Evolutionary conservation across 2,113 vertebrate species (phyloP), one percentile per base, ranked within the genome.

Genomic region (Opisthocomus hoazin): DNA sequence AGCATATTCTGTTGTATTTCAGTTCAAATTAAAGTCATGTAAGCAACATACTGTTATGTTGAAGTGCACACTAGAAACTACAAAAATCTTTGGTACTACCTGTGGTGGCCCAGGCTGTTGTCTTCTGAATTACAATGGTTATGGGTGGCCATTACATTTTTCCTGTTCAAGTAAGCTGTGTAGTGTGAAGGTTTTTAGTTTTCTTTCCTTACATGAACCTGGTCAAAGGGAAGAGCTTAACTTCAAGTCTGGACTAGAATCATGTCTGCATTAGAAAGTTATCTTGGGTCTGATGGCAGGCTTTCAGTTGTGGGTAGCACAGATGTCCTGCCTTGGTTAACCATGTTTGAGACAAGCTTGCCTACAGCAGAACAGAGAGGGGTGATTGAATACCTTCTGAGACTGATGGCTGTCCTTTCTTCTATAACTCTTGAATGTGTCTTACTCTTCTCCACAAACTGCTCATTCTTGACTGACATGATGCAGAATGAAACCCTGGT

Each of bases 1-100:
- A 94, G 43, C 10, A 19, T 94, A 94, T 94, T 95, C 45, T 88
- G 30, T 69, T 51, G 36, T 90, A 43, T 81, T 95, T 81, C 58
- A 93, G 39, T 79, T 87, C 36, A 8, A 79, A 70, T 92, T 85
- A 79, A 87, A 76, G 58, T 89, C 6, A 50, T 1, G 11, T 46
- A 65, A 82, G 53, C 69, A 93, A 6, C 23, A 7, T 29, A 30
- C 16, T 68, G 58, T 37, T 77, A 22, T 5, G 30, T 16, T 66
- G 68, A 66, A 91, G 43, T 22, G 50, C 32, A 39, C 23, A 27
- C 32, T 63, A 65, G 77, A 79, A 89, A 56, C 79, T 50, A 3
- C 34, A 56, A 48, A 73, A 70, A 15, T 53, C 53, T 81, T 61
- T 21, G 63, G 32, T 84, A 11, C 78, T 78, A 14, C 11, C 34